A percentile compares a stretch with the other conserved stretches of the same genome.
These are phyloP conservation scores for Acleris sparsana DNA, from an alignment of 2,888 invertebrate species.

Conservation along the genomic window DNA sequence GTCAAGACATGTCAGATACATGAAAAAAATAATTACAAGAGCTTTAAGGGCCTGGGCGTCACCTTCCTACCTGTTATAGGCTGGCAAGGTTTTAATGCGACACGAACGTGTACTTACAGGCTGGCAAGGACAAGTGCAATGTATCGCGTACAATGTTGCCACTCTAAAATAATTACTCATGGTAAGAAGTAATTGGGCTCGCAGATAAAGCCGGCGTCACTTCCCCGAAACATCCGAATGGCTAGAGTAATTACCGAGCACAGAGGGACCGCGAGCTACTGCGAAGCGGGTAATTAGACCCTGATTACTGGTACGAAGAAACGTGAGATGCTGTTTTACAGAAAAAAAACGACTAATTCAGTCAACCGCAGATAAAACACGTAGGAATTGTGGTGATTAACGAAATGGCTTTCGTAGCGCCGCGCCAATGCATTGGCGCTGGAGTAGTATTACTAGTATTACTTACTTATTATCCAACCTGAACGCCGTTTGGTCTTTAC, in stretches of 20 bases:
- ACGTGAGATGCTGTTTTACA: conserved; percentile 46
- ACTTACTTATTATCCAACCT: no score
- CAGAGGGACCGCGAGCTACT: conserved; percentile 60
- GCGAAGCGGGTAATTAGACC: conserved; percentile 66
- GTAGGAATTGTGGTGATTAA: conserved; percentile 13
- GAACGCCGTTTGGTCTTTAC: no score
- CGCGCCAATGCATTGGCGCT: neutral
- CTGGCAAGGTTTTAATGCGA: neutral
- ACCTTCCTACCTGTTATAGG: neutral
- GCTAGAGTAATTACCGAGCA: conserved; percentile 56
- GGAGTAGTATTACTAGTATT: neutral
- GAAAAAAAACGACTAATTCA: conserved; percentile 40
- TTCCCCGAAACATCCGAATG: conserved; percentile 62
- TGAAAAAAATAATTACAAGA: no score
- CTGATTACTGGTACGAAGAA: conserved; percentile 65
- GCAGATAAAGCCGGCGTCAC: conserved; percentile 36
- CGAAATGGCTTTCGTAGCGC: conserved; percentile 5
- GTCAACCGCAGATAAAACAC: conserved; percentile 20
- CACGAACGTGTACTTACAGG: neutral
- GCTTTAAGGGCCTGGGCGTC: no score
- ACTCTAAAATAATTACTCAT: conserved; percentile 13
- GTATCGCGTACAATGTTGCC: conserved; percentile 4
- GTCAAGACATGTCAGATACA: neutral
- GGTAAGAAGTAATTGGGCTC: conserved; percentile 18
- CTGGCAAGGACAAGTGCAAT: neutral